phyloP scores from a whole-genome alignment of 2,888 invertebrate genomes.

The Oligia strigilis region DNA sequence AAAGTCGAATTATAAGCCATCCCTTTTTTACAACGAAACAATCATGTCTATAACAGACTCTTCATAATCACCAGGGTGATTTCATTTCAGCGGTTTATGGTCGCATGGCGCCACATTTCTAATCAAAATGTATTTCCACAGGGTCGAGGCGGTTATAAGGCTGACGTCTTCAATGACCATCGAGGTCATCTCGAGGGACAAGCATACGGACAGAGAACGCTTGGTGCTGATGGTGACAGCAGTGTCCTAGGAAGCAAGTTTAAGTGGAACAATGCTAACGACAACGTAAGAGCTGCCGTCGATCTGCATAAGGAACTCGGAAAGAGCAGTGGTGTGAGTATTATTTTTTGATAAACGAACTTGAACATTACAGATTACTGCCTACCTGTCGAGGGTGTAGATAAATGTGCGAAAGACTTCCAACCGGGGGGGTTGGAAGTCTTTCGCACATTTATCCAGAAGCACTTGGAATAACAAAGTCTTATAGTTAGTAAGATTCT shows the following conservation, averaged over 20 bases:
- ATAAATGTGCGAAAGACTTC: neutral
- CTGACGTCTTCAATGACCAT: slow-evolving; percentile 80
- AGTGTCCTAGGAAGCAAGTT: slow-evolving; percentile 77
- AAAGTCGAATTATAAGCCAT: neutral
- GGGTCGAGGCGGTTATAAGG: slow-evolving; percentile 82
- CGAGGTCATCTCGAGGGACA: slow-evolving; percentile 77
- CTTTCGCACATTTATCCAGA: too few species aligned
- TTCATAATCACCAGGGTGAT: neutral
- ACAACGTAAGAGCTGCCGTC: slow-evolving; percentile 75
- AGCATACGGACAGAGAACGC: slow-evolving; percentile 77
- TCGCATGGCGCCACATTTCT: neutral
- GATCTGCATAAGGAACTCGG: slow-evolving; percentile 78
- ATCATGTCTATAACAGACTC: neutral
- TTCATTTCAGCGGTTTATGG: neutral
- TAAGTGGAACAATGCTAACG: slow-evolving; percentile 74
- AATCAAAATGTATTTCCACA: slow-evolving; percentile 38
- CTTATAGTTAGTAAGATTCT: neutral
- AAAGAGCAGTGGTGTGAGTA: slow-evolving; percentile 77
- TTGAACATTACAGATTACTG: neutral
- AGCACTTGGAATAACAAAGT: neutral
- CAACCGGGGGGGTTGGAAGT: too few species aligned
- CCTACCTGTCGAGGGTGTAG: neutral
- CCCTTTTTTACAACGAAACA: neutral
- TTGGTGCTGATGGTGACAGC: slow-evolving; percentile 77
- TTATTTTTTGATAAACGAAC: neutral